phyloP scores from a whole-genome alignment of 2,113 vertebrate genomes.

The Maccullochella peelii region DNA sequence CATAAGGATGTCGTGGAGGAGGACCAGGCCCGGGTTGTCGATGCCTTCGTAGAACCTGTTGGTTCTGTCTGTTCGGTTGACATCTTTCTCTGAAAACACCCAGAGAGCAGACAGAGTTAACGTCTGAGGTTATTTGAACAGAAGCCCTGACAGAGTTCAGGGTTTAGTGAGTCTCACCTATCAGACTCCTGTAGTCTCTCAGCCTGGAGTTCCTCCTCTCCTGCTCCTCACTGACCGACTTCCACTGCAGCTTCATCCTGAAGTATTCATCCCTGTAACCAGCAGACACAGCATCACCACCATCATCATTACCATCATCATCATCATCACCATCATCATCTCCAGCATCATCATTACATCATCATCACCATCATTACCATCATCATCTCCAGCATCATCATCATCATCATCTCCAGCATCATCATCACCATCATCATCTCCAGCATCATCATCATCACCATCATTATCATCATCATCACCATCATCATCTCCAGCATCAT shows the following conservation, averaged over 20 bases:
- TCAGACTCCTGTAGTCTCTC: constrained; percentile 95
- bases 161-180: constrained; percentile 83
- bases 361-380: no score
- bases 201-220: constrained; percentile 95
- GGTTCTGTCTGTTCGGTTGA: constrained; percentile 96
- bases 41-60: constrained; percentile 97
- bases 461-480: no score
- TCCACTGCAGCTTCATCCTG: constrained; percentile 99
- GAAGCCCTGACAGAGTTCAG: no score
- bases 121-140: no score
- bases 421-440: no score
- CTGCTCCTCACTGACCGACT: constrained; percentile 95
- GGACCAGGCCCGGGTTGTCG: constrained; percentile 94
- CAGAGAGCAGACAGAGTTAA: not conserved
- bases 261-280: constrained; percentile 93
- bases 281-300: not conserved
- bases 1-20: constrained; percentile 99
- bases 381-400: no score
- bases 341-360: no score
- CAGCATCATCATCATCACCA: no score
- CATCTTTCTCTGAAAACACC: constrained; percentile 91
- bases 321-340: no score
- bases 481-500: no score
- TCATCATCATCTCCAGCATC: no score
- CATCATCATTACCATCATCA: no score